These are phyloP conservation scores for Pelochelys cantorii DNA, from an alignment of 2,797 vertebrate species.

Conservation along the genomic window DNA sequence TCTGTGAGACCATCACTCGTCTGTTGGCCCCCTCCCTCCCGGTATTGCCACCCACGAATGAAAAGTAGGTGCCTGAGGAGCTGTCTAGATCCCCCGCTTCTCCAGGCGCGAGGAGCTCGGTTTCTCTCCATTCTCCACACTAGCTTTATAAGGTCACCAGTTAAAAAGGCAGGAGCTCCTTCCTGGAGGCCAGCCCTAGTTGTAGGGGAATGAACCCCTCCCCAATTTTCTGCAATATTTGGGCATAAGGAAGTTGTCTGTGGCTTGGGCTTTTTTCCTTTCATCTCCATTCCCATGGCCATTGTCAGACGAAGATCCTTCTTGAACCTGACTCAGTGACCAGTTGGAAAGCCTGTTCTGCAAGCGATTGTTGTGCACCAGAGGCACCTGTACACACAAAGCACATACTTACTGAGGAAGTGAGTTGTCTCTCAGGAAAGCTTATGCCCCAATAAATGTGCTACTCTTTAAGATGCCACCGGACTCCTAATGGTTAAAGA, in stretches of 20 bases:
- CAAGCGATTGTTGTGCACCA: background rate
- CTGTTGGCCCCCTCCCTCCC: background rate
- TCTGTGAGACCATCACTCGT: background rate
- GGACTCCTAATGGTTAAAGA: background rate
- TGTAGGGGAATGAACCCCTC: background rate
- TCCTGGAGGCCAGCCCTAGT: background rate
- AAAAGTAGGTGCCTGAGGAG: background rate
- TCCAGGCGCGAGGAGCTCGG: background rate
- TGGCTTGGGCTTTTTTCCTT: background rate
- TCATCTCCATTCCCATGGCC: background rate
- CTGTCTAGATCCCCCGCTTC: background rate
- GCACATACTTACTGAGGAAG: background rate
- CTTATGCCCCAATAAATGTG: too few relatives aligned
- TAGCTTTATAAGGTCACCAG: background rate
- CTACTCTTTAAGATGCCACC: too few relatives aligned
- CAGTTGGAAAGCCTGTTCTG: background rate
- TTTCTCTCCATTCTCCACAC: background rate
- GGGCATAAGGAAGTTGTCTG: background rate
- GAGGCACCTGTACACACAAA: background rate
- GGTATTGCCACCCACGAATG: background rate
- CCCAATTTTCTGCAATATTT: background rate
- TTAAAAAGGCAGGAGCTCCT: background rate
- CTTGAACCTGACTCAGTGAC: rapidly evolving
- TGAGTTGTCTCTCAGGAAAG: too few relatives aligned
- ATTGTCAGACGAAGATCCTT: rapidly evolving